These are phyloP conservation scores for Polyommatus iphigenia DNA, from an alignment of 2,888 invertebrate genomes.

Conservation along the genomic window DNA sequence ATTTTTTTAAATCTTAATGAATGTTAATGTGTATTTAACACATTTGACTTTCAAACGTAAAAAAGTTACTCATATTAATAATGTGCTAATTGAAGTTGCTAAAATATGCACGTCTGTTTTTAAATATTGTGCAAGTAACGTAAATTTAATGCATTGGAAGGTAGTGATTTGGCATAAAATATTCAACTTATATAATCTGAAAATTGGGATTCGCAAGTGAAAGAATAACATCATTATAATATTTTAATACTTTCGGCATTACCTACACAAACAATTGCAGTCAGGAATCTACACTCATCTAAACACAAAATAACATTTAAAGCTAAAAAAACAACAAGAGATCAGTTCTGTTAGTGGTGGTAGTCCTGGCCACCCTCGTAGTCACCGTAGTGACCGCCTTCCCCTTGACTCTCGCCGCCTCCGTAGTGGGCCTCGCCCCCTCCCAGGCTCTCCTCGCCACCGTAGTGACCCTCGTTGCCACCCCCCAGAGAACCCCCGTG, in stretches of 20 bases:
- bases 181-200: not conserved
- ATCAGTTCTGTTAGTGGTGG: conserved; percentile 76
- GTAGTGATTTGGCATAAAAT: not conserved
- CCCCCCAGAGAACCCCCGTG: conserved; percentile 45
- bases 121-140: not conserved
- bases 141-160: not conserved
- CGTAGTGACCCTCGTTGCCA: conserved; percentile 38
- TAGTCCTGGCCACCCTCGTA: conserved; percentile 58
- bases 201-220: not conserved
- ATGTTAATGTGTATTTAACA: not conserved
- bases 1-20: not conserved
- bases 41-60: not conserved
- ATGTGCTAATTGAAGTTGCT: not conserved
- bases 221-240: not conserved
- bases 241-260: conserved; percentile 75
- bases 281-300: conserved; percentile 62
- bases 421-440: conserved; percentile 42
- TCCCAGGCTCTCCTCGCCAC: conserved; percentile 47
- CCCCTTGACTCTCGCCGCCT: conserved; percentile 41
- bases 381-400: conserved; percentile 44
- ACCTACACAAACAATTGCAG: conserved; percentile 63
- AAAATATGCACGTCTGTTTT: not conserved
- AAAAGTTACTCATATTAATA: not conserved
- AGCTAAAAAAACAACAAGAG: conserved; percentile 69
- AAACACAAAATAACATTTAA: conserved; percentile 76